These are phyloP conservation scores for Deilephila porcellus DNA, from an alignment of 2,888 invertebrate genomes.

Conservation along the genomic window DNA sequence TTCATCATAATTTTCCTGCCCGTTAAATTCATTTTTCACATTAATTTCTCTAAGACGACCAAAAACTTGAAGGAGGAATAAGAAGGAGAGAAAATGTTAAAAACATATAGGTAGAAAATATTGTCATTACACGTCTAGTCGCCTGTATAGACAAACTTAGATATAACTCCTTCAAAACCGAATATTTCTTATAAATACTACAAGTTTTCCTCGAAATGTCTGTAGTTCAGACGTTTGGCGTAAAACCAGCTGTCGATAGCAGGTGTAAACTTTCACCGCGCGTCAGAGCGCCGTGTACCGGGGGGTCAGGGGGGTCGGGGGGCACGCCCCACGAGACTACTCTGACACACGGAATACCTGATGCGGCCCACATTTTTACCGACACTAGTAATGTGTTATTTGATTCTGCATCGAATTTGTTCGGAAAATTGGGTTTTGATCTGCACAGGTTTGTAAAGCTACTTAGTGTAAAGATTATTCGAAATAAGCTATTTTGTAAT, in stretches of 20 bases:
- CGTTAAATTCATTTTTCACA: no score
- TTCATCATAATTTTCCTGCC: no score
- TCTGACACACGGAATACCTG: conserved; percentile 39
- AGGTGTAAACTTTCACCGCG: conserved; percentile 69
- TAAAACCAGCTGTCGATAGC: conserved; percentile 62
- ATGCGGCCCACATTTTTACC: conserved; percentile 30
- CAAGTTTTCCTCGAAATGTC: conserved; percentile 24
- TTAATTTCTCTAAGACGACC: no score
- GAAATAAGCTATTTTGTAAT: no score
- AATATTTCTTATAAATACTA: background rate
- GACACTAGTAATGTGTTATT: conserved; percentile 17
- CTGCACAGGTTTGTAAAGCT: background rate
- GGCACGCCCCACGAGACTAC: conserved; percentile 36
- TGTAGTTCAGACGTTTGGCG: conserved; percentile 39
- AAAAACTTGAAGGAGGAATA: no score
- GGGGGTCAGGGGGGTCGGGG: conserved; percentile 30
- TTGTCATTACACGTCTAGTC: no score
- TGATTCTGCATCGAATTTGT: conserved; percentile 20
- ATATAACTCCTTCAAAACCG: background rate
- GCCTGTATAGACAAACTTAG: background rate
- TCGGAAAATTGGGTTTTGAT: conserved; percentile 6
- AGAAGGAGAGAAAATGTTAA: no score
- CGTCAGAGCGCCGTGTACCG: conserved; percentile 40
- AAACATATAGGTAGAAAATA: no score
- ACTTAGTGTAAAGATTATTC: background rate